Conservation (phyloP, 2,888 invertebrate genomes). For the Agriopis leucophaearia region DNA sequence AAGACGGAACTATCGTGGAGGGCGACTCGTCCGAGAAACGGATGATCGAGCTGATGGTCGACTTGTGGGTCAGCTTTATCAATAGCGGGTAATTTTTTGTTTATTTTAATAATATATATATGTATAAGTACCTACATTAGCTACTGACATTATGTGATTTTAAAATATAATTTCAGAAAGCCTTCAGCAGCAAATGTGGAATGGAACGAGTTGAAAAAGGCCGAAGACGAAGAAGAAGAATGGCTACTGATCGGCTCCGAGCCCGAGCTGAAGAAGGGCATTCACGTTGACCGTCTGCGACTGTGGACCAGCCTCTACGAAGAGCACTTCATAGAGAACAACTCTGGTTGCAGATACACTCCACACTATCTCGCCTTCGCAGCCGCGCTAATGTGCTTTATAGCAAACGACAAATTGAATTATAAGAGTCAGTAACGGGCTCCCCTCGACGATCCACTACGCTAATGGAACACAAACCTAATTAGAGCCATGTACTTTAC, state of each 20-base stretch:
- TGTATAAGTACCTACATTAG: too few relatives aligned
- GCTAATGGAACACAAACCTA: slow-evolving; percentile 40
- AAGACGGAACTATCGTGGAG: slow-evolving; percentile 47
- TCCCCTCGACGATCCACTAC: slow-evolving; percentile 36
- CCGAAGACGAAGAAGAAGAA: slow-evolving; percentile 54
- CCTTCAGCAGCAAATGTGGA: slow-evolving; percentile 55
- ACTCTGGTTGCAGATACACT: slow-evolving; percentile 31
- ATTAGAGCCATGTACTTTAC: slow-evolving; percentile 55
- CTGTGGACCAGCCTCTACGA: slow-evolving; percentile 71
- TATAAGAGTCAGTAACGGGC: slow-evolving; percentile 37
- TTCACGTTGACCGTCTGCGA: slow-evolving; percentile 61
- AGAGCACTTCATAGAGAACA: slow-evolving; percentile 64
- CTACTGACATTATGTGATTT: neutral
- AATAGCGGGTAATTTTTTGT: slow-evolving; percentile 76
- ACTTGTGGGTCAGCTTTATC: slow-evolving; percentile 80
- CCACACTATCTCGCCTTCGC: slow-evolving; percentile 41
- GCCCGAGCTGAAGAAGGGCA: slow-evolving; percentile 49
- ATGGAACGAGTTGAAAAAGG: slow-evolving; percentile 58
- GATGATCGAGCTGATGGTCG: slow-evolving; percentile 57
- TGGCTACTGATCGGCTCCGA: slow-evolving; percentile 63
- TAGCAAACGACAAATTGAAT: slow-evolving; percentile 42
- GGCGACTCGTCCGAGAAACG: slow-evolving; percentile 50
- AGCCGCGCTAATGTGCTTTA: slow-evolving; percentile 43
- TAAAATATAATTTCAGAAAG: slow-evolving; percentile 51
- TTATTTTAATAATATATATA: neutral